These are phyloP conservation scores for Piprites chloris DNA, from an alignment of 2,113 vertebrate species.

Conservation along the genomic window DNA sequence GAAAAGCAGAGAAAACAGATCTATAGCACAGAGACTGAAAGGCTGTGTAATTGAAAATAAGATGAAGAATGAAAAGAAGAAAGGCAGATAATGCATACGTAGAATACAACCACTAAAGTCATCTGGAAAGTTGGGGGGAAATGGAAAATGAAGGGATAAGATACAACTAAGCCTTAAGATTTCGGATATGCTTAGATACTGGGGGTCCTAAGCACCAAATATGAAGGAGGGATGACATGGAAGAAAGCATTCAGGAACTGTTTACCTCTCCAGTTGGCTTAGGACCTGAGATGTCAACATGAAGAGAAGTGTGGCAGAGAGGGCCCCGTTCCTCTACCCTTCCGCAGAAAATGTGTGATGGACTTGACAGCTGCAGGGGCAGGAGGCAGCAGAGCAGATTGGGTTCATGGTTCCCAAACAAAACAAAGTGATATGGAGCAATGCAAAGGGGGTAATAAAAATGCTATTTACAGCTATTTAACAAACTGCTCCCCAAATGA, in stretches of 20 bases:
- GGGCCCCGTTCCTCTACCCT: background rate
- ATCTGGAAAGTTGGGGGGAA: background rate
- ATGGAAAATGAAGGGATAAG: background rate
- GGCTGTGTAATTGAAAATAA: background rate
- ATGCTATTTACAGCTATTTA: slow-evolving; percentile 44
- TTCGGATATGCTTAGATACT: background rate
- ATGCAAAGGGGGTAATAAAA: slow-evolving; percentile 3
- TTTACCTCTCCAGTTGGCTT: background rate
- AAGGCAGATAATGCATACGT: background rate
- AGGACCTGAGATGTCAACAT: background rate
- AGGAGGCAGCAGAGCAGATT: background rate
- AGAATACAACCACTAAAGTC: background rate
- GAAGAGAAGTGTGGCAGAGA: background rate
- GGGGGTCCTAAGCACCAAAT: background rate
- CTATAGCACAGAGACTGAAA: background rate
- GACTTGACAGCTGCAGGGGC: background rate
- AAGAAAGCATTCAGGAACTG: background rate
- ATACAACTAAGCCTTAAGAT: background rate
- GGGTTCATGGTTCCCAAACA: background rate
- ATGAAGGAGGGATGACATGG: background rate
- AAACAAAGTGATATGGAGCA: slow-evolving; percentile 18
- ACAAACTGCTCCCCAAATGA: slow-evolving; percentile 38
- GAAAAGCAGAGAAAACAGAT: background rate
- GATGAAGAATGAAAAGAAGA: background rate
- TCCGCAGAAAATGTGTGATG: background rate